phyloP scores from a whole-genome alignment of 2,888 invertebrate species.

The Octonoba sinensis region DNA sequence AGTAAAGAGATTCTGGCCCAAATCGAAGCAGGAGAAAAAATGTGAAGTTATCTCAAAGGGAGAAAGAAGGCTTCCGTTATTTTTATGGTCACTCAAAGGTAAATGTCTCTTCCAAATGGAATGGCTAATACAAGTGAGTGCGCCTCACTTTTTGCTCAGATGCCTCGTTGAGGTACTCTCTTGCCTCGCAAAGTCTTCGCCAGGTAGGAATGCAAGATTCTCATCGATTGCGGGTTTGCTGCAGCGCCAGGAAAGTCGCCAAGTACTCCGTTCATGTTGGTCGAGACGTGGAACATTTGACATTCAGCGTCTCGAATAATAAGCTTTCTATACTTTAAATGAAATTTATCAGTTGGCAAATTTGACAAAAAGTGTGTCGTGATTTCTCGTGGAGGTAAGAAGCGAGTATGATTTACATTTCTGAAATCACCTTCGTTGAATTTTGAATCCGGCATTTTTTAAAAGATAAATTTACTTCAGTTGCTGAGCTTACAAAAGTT shows the following conservation, averaged over 20 bases:
- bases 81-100: conserved; percentile 61
- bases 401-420: too few relatives aligned
- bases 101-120: conserved; percentile 59
- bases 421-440: too few relatives aligned
- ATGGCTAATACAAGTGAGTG: conserved; percentile 62
- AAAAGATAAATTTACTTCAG: too few relatives aligned
- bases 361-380: too few relatives aligned
- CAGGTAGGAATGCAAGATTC: conserved; percentile 45
- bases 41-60: not conserved
- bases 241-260: conserved; percentile 18
- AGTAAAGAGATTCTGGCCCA: conserved; percentile 9
- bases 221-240: conserved; percentile 52
- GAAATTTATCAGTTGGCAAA: too few relatives aligned
- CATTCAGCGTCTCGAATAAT: too few relatives aligned
- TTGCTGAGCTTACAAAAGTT: too few relatives aligned
- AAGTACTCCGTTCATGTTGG: not conserved
- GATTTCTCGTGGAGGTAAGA: too few relatives aligned
- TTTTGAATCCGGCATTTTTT: too few relatives aligned
- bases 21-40: too few relatives aligned
- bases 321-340: too few relatives aligned
- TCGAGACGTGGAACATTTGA: not conserved
- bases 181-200: conserved; percentile 42
- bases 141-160: conserved; percentile 20
- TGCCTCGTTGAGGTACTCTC: not conserved
- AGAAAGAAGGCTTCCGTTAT: conserved; percentile 28